phyloP scores from a whole-genome alignment of 2,113 vertebrate species.

The Mustelus asterias region DNA sequence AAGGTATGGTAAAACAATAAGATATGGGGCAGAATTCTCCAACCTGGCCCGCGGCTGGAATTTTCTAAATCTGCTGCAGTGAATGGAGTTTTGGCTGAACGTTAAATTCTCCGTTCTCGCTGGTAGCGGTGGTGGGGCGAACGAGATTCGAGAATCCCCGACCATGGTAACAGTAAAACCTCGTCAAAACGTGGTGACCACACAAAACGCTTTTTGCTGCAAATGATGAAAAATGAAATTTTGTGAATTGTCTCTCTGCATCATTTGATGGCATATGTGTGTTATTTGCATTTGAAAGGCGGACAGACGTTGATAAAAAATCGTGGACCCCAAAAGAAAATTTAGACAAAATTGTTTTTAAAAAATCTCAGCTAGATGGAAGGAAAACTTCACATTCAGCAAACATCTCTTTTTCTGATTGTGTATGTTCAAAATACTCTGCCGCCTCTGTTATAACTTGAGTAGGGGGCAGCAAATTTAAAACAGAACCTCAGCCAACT shows the following conservation, averaged over 20 bases:
- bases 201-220: too few relatives aligned
- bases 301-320: not conserved
- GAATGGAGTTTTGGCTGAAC: too few relatives aligned
- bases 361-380: not conserved
- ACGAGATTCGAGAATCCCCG: too few relatives aligned
- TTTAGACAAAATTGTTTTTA: not conserved
- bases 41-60: too few relatives aligned
- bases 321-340: not conserved
- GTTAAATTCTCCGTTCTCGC: too few relatives aligned
- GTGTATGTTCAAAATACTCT: not conserved
- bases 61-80: too few relatives aligned
- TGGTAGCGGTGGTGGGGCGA: too few relatives aligned
- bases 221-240: not conserved
- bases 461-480: not conserved
- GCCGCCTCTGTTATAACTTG: not conserved
- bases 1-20: too few relatives aligned
- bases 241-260: not conserved
- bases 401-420: not conserved
- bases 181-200: too few relatives aligned
- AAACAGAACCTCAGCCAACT: not conserved
- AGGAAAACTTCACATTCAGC: not conserved
- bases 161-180: too few relatives aligned
- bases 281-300: not conserved
- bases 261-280: not conserved
- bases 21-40: too few relatives aligned